phyloP scores from a whole-genome alignment of 1,140 invertebrate species.

The Trypoxylus dichotomus region DNA sequence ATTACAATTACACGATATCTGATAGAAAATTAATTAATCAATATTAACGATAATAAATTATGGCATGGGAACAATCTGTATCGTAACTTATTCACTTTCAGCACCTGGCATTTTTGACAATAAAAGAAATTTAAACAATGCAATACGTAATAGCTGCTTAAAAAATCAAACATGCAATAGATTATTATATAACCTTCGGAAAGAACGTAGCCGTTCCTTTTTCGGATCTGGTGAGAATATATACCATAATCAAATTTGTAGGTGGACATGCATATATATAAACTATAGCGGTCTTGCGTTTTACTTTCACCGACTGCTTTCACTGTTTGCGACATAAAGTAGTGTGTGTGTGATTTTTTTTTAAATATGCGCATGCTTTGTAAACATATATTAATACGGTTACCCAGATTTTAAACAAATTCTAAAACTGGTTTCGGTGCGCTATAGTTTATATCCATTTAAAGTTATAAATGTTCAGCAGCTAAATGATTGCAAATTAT shows the following conservation, averaged over 20 bases:
- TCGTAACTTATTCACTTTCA: not conserved
- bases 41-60: not conserved
- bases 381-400: slow-evolving; percentile 1
- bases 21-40: too few relatives aligned
- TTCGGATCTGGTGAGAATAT: not conserved
- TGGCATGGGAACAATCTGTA: not conserved
- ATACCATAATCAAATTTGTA: slow-evolving; percentile 15
- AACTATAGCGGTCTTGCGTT: not conserved
- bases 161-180: too few relatives aligned
- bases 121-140: not conserved
- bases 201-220: not conserved
- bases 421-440: not conserved
- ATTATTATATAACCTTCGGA: not conserved
- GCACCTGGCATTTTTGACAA: not conserved
- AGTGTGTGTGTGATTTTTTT: not conserved
- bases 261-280: not conserved
- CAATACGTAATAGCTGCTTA: not conserved
- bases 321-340: not conserved
- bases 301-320: slow-evolving; percentile 28
- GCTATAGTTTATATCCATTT: not conserved
- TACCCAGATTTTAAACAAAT: slow-evolving; percentile 5
- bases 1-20: too few relatives aligned
- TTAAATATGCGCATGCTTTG: slow-evolving; percentile 7
- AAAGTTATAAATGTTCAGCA: too few relatives aligned
- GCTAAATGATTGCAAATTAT: too few relatives aligned